phyloP scores from a whole-genome alignment of 2,113 vertebrate species.

The Pterocles orientalis region DNA sequence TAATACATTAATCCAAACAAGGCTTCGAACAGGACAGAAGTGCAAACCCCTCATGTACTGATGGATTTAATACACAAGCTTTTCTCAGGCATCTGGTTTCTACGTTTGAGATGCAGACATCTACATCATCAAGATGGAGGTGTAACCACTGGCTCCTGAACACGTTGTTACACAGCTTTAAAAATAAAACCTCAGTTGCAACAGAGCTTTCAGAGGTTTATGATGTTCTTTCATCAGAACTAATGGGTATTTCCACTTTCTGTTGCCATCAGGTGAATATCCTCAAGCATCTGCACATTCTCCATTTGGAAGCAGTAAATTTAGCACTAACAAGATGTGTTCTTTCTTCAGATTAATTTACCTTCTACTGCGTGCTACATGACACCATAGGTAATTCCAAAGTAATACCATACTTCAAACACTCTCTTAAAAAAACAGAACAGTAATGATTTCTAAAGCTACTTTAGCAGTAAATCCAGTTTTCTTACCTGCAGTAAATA shows the following conservation, averaged over 20 bases:
- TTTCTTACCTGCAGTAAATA: constrained; percentile 93
- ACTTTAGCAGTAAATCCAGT: background rate
- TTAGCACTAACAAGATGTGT: background rate
- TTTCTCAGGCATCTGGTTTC: background rate
- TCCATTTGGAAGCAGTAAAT: background rate
- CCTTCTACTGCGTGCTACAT: background rate
- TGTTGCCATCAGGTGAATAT: background rate
- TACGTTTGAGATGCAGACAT: background rate
- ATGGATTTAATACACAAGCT: background rate
- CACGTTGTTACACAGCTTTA: background rate
- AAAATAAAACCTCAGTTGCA: background rate
- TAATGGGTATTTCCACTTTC: background rate
- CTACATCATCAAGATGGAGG: too few relatives aligned
- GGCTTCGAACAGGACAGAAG: background rate
- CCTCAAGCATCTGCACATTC: background rate
- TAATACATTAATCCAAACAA: background rate
- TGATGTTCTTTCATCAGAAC: background rate
- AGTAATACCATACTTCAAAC: background rate
- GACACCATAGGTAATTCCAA: background rate
- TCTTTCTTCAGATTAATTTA: background rate
- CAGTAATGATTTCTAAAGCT: background rate
- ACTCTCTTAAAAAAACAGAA: background rate
- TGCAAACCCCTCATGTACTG: background rate
- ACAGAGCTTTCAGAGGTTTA: background rate
- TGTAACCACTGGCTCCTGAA: background rate